A percentile compares a stretch with the other conserved stretches of the same genome.
phyloP scores from a whole-genome alignment of 2,113 vertebrate species.

The Xyrauchen texanus region DNA sequence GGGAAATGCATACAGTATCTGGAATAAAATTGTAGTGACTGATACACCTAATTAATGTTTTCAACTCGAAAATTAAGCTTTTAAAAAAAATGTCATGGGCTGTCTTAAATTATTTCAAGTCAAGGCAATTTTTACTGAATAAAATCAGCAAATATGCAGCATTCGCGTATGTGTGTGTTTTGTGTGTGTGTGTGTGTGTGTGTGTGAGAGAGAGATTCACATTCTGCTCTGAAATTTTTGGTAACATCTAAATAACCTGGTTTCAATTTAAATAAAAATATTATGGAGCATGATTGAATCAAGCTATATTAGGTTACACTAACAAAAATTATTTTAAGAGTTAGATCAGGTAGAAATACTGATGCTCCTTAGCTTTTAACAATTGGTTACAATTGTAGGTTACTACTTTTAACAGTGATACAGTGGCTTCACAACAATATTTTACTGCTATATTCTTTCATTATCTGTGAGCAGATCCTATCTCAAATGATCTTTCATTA shows the following conservation, averaged over 20 bases:
- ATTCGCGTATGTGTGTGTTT: neutral
- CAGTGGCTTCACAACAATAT: neutral
- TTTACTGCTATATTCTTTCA: too few relatives aligned
- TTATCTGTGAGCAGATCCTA: conserved; percentile 21
- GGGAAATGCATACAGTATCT: conserved; percentile 74
- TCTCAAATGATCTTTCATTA: conserved; percentile 25
- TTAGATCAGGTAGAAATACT: too few relatives aligned
- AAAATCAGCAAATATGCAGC: conserved; percentile 35
- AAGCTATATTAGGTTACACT: too few relatives aligned
- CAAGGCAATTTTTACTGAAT: conserved; percentile 59
- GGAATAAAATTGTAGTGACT: conserved; percentile 80
- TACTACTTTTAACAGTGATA: too few relatives aligned
- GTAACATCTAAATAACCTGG: too few relatives aligned
- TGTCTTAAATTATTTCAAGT: conserved; percentile 59
- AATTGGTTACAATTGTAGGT: too few relatives aligned
- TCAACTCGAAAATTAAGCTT: conserved; percentile 83
- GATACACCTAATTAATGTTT: conserved; percentile 88
- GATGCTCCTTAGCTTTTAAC: too few relatives aligned
- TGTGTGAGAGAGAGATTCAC: neutral
- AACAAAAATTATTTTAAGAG: too few relatives aligned
- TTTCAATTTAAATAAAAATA: too few relatives aligned
- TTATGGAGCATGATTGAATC: too few relatives aligned
- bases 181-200: neutral
- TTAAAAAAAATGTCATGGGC: too few relatives aligned
- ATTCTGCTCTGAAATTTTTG: neutral